These are phyloP conservation scores for Vanacampus margaritifer DNA, from an alignment of 2,113 vertebrate species.

Conservation along the genomic window DNA sequence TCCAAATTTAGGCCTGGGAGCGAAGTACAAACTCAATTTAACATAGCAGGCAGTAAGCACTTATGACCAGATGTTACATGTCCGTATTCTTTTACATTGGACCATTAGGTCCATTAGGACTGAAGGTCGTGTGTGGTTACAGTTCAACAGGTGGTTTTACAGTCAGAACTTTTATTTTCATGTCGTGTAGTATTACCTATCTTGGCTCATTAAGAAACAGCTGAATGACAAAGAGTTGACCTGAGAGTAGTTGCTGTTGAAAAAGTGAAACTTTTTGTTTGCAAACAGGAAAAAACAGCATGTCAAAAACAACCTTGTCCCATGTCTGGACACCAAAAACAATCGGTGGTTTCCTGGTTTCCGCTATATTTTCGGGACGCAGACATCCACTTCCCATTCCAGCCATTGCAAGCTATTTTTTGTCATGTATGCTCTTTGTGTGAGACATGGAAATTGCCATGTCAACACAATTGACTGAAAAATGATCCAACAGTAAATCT, in stretches of 20 bases:
- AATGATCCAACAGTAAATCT: not conserved
- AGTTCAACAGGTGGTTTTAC: not conserved
- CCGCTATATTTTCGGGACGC: not conserved
- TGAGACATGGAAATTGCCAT: not conserved
- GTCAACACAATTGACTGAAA: not conserved
- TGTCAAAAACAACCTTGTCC: not conserved
- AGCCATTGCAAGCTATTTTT: not conserved
- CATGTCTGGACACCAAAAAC: not conserved
- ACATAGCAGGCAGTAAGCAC: not conserved
- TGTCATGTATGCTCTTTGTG: not conserved
- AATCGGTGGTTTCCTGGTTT: slow-evolving; percentile 9
- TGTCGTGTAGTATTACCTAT: not conserved
- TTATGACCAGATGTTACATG: not conserved
- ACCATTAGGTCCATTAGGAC: not conserved
- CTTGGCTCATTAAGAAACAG: slow-evolving; percentile 3
- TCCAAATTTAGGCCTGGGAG: not conserved
- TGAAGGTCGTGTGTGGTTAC: not conserved
- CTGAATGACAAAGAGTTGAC: not conserved
- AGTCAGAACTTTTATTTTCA: not conserved
- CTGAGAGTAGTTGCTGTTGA: not conserved
- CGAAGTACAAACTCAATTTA: slow-evolving; percentile 4
- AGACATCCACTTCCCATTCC: not conserved
- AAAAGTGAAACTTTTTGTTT: not conserved
- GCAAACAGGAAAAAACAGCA: slow-evolving; percentile 5
- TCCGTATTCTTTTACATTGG: not conserved